Base-by-base conservation (phyloP, 2,888 invertebrate species). In the Andrena haemorrhoa region DNA sequence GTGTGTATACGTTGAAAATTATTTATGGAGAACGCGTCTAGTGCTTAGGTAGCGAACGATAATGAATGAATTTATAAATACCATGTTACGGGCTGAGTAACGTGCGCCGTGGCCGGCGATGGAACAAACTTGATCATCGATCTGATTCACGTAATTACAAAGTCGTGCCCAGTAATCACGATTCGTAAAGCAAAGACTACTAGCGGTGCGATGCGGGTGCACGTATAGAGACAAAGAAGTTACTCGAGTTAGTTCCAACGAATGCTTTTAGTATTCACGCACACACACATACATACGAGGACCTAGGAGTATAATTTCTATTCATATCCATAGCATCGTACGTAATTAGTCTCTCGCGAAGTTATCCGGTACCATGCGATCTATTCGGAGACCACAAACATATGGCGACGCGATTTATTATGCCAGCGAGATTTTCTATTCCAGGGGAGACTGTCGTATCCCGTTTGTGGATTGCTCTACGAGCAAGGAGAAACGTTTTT, bases 1-100 rank as follows among this genome's bases (percentile, higher is more conserved):
- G 51, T 86, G 60, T 87, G 75, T 75, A 88, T 75, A 83, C 63
- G 65, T 73, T 78, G 35, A 47, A 56, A 69, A 80, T 82, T 82
- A 87, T 86, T 87, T 85, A 85, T 85, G 75, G 41, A 16, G 60
- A 70, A 70, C 16, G 53, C 41, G 7, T 61, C 2, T 70, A 71
- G 71, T 31, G 58, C 26, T 56, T 76, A 76, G 70, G 6, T 68
- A 81, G 73, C 56, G 31, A 49, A 77, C 49, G 64, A 47, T 77
- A 61, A 20, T 56, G 56, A 70, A 76, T 12, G n/a, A 75, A 77
- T 74, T 70, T 71, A 61, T 68, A 64, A 69, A 70, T 73, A 63
- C 29, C 51, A 31, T 20, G 51, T 71, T 71, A 63, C 20, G 26
- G 26, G 33, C 12, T 41, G 41, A 8, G n/a, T 58, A 49, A 60